A percentile compares a stretch with the other conserved stretches of the same genome.
Evolutionary conservation across 2,888 invertebrate genomes (phyloP).

Genomic region (Eupithecia subfuscata): DNA sequence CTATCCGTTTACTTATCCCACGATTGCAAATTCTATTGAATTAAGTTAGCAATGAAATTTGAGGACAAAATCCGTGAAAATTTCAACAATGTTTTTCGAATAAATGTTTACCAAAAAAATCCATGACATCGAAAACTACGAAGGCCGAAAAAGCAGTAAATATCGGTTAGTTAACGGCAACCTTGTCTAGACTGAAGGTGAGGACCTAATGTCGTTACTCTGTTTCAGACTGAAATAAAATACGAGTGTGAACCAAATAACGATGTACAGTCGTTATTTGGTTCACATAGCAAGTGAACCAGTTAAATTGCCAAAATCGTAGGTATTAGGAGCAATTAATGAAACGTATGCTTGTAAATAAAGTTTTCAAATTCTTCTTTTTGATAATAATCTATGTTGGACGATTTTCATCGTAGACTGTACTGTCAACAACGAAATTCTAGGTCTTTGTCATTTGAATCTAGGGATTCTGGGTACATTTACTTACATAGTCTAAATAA

Average conservation of each 20-base stretch:
- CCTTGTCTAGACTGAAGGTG: conserved; percentile 37
- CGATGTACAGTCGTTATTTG: conserved; percentile 14
- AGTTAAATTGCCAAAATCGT: neutral
- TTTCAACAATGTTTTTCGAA: neutral
- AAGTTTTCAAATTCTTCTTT: neutral
- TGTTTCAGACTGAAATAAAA: conserved; percentile 17
- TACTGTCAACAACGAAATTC: neutral
- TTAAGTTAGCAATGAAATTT: neutral
- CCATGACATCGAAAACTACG: neutral
- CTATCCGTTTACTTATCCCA: neutral
- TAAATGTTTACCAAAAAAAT: neutral
- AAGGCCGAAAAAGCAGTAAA: conserved; percentile 16
- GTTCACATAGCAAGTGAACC: neutral
- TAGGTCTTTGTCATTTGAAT: conserved; percentile 11
- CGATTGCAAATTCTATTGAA: neutral
- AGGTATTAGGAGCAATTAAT: neutral
- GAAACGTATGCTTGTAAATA: neutral
- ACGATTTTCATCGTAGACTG: neutral
- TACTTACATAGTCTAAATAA: neutral
- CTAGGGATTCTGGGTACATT: neutral
- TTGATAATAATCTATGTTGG: neutral
- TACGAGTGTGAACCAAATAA: conserved; percentile 20
- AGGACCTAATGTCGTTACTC: conserved; percentile 24
- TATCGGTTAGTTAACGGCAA: conserved; percentile 23
- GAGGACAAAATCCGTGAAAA: neutral